Base-by-base conservation (phyloP, 1,140 invertebrate genomes). In the Lucilia cuprina region DNA sequence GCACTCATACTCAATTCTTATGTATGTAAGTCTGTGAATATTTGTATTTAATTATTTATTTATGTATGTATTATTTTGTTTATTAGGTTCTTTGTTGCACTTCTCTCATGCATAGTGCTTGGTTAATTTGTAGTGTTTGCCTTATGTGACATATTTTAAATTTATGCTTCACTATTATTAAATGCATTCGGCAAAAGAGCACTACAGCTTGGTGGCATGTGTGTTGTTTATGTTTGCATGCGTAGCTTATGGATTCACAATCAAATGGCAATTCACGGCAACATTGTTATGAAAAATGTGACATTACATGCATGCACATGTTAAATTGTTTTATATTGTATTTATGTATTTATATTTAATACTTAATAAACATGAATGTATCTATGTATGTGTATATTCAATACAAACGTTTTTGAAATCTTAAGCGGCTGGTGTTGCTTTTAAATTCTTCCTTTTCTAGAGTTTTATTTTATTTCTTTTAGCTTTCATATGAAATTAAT, bases 91-190 rank as follows among this genome's bases (percentile, higher is more conserved):
- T 41, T 78, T 78, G 35, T 78, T 35, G 34, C 35, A 78, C 5
- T 60, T 41, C 41, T 41, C 41, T 41, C 14, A 60, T 17, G 35
- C 35, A 78, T 47, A 78, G 75, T 41, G 17, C n/a, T 78, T 41
- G 75, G 34, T 78, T 78, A 78, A 78, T 78, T 78, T 78, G 34
- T 78, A 78, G 35, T 78, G 75, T 78, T 47, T 78, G 75, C 75
- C 75, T 41, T 19, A 78, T 78, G 75, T 78, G 75, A 78, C 75
- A 78, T 41, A 78, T 78, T 78, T 78, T 35, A 80, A 80, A 80
- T 80, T 80, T 50, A 80, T 80, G 47, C 41, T 49, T 80, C 14
- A 21, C 35, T 80, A 80, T 80, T 80, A 50, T 80, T 78, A 41
- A 78, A 49, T 49, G n/a, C 41, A 80, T 47, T 21, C 41, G 41